Conservation (phyloP, 2,797 vertebrate genomes). For the Coranthus polyacanthus region DNA sequence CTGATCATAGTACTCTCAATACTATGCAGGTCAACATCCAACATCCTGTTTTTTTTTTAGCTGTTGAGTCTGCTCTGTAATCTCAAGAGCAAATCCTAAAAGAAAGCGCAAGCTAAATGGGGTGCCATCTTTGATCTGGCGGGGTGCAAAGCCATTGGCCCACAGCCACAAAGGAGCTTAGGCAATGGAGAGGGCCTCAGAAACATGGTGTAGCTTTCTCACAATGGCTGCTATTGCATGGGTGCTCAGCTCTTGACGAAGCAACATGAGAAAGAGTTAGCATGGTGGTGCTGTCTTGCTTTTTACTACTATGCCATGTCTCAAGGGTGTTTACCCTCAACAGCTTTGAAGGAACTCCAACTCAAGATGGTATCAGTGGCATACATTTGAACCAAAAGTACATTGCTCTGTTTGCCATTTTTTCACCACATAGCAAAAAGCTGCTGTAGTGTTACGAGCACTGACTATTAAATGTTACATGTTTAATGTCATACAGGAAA, state of each 20-base stretch:
- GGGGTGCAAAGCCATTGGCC: conserved; percentile 83
- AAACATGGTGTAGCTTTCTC: conserved; percentile 81
- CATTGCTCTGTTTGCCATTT: conserved; percentile 34
- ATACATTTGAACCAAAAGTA: conserved; percentile 62
- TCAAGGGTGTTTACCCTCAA: conserved; percentile 72
- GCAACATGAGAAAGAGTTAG: conserved; percentile 68
- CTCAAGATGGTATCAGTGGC: conserved; percentile 72
- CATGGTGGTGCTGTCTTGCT: conserved; percentile 64
- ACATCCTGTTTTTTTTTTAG: conserved; percentile 61
- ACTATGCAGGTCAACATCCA: conserved; percentile 77
- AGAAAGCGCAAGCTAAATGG: conserved; percentile 80
- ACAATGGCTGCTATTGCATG: conserved; percentile 76
- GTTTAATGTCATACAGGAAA: conserved; percentile 46
- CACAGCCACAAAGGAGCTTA: conserved; percentile 83
- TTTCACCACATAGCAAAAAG: conserved; percentile 26
- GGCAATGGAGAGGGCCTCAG: conserved; percentile 79
- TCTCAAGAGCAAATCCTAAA: conserved; percentile 81
- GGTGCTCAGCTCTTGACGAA: conserved; percentile 71
- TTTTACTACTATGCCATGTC: conserved; percentile 68
- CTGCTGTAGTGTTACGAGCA: conserved; percentile 29
- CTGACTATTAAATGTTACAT: conserved; percentile 53
- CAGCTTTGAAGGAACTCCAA: conserved; percentile 75
- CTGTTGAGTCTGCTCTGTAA: conserved; percentile 71
- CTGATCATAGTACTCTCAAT: conserved; percentile 71
- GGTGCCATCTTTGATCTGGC: conserved; percentile 85